Evolutionary conservation across 2,888 invertebrate genomes (phyloP).

Genomic region (Hemithea aestivaria): DNA sequence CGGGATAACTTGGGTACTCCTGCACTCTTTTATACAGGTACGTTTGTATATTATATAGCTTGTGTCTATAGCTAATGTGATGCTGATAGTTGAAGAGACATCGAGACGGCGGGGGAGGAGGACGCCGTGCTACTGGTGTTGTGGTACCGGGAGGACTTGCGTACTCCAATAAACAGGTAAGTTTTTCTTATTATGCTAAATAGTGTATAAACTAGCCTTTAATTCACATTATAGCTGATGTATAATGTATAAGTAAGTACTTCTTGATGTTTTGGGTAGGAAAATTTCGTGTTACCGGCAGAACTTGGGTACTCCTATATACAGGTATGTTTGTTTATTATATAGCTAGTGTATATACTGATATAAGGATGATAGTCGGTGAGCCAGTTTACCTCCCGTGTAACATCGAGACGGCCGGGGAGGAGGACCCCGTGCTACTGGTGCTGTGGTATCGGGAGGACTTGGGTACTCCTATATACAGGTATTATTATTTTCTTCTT

Average conservation of each 20-base stretch:
- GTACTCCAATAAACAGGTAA: slow-evolving; percentile 94
- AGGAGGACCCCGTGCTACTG: slow-evolving; percentile 89
- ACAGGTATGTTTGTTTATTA: no score
- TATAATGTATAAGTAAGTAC: no score
- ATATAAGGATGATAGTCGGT: slow-evolving; percentile 88
- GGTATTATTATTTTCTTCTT: no score
- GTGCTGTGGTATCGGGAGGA: slow-evolving; percentile 95
- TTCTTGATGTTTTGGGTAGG: no score
- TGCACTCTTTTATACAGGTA: no score
- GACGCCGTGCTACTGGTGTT: slow-evolving; percentile 92
- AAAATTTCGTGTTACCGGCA: no score
- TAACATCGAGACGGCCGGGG: slow-evolving; percentile 90
- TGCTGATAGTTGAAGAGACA: slow-evolving; percentile 92
- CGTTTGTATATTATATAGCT: no score
- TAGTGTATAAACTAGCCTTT: no score
- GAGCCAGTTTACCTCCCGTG: no score
- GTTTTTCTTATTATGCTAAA: neutral
- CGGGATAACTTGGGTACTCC: no score
- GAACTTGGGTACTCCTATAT: no score
- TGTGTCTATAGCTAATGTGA: slow-evolving; percentile 88
- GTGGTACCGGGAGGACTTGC: slow-evolving; percentile 94
- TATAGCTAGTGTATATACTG: slow-evolving; percentile 88
- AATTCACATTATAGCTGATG: no score
- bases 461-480: slow-evolving; percentile 93
- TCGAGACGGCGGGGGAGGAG: slow-evolving; percentile 87